Evolutionary conservation across 2,113 vertebrate genomes (phyloP).

Genomic region (Rhea americana): DNA sequence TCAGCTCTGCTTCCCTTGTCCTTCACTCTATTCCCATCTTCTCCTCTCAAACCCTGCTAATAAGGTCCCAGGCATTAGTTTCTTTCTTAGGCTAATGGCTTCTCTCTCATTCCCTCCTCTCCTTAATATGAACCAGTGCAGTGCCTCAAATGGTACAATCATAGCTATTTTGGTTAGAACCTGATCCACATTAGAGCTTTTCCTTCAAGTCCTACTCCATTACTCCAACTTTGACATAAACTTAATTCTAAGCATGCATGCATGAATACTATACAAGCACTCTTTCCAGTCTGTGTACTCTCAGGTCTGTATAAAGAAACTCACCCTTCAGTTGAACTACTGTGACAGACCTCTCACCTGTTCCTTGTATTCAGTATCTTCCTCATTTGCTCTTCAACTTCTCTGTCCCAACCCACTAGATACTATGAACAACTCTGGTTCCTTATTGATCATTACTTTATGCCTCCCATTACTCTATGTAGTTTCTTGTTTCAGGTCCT

Average conservation of each 20-base stretch:
- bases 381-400: background rate
- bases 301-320: background rate
- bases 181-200: background rate
- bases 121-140: fast-evolving
- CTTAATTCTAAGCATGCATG: background rate
- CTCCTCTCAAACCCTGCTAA: background rate
- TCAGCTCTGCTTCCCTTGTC: no score
- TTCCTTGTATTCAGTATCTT: background rate
- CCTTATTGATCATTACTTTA: background rate
- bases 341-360: fast-evolving
- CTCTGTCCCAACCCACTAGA: background rate
- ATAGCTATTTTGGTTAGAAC: background rate
- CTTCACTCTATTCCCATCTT: fast-evolving
- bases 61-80: fast-evolving
- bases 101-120: fast-evolving
- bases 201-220: background rate
- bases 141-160: background rate
- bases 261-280: fast-evolving
- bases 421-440: fast-evolving
- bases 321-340: fast-evolving
- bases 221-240: background rate
- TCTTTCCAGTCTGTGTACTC: background rate
- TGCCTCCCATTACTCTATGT: background rate
- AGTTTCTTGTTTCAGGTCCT: background rate
- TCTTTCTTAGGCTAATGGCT: background rate